These are phyloP conservation scores for Rhinoderma darwinii DNA, from an alignment of 2,113 vertebrate species.

Conservation along the genomic window DNA sequence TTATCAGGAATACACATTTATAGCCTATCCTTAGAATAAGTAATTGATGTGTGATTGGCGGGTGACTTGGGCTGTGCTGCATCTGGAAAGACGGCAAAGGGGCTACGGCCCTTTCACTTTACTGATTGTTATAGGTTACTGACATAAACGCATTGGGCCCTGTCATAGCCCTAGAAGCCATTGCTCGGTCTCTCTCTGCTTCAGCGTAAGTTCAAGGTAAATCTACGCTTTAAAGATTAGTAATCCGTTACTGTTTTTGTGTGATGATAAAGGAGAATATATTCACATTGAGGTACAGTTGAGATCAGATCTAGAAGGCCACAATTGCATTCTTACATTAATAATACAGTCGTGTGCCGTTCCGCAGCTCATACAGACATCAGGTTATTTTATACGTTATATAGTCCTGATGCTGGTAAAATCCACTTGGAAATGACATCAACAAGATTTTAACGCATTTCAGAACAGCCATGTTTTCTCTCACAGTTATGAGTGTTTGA, in stretches of 20 bases:
- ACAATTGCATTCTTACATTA: neutral
- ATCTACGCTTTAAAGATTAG: no score
- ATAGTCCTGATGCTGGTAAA: neutral
- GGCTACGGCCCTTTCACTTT: no score
- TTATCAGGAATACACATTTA: no score
- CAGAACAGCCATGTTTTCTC: slow-evolving; percentile 11
- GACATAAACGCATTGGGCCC: neutral
- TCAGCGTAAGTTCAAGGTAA: neutral
- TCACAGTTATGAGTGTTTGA: slow-evolving; percentile 4
- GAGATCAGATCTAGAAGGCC: neutral
- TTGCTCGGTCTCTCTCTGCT: neutral
- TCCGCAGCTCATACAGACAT: neutral
- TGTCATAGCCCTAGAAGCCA: neutral
- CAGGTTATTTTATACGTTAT: neutral
- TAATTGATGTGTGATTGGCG: no score
- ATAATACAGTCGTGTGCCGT: neutral
- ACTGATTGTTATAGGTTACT: no score
- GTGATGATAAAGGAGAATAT: no score
- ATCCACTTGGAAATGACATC: slow-evolving; percentile 24
- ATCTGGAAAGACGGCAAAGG: no score
- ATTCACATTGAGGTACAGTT: neutral
- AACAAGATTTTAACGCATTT: neutral
- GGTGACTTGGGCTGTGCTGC: no score
- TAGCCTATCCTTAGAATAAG: no score
- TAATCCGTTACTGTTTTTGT: no score